A percentile compares a stretch with the other conserved stretches of the same genome.
Conservation (phyloP, 2,888 invertebrate species). For the Drosophila peninsularis region DNA sequence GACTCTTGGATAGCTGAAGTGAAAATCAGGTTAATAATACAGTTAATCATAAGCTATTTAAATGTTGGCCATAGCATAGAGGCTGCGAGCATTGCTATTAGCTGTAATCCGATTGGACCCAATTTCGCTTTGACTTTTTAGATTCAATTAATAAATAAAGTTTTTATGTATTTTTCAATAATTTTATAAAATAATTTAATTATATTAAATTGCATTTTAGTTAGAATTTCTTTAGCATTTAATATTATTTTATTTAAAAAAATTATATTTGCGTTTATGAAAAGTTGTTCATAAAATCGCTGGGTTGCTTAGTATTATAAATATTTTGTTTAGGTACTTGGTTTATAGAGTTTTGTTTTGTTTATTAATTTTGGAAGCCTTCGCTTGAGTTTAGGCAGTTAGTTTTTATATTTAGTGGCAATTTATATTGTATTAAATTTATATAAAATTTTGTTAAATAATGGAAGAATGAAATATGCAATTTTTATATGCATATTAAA, state of each 20-base stretch:
- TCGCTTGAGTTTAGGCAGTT: no score
- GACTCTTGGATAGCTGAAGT: neutral
- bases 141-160: neutral
- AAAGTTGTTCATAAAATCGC: conserved; percentile 18
- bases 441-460: no score
- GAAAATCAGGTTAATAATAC: neutral
- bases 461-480: neutral
- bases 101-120: neutral
- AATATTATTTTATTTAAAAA: neutral
- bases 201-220: neutral
- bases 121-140: no score
- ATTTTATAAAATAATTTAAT: no score
- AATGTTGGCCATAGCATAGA: neutral
- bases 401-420: no score
- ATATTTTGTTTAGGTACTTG: neutral
- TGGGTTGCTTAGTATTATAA: conserved; percentile 29
- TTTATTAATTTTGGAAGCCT: neutral
- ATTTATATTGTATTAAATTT: no score
- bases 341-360: neutral
- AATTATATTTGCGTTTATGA: conserved; percentile 6
- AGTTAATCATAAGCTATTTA: neutral
- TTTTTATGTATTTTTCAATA: neutral
- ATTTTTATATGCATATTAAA: neutral
- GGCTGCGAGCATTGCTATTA: no score
- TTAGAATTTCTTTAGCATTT: neutral